phyloP scores from a whole-genome alignment of 2,888 invertebrate genomes.

The Heteromyza rotundicornis region DNA sequence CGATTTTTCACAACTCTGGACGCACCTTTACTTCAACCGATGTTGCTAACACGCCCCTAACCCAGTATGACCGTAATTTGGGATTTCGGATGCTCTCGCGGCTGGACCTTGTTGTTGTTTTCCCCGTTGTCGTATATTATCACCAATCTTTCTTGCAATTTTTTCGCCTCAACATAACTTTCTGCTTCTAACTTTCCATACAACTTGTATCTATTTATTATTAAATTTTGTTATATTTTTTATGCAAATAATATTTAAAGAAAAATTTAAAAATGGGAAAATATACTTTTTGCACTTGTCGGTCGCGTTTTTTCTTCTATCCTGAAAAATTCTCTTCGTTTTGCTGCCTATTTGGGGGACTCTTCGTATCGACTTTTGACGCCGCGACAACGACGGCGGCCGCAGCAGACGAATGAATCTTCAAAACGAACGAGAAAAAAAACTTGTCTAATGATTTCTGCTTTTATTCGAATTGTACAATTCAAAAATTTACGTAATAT shows the following conservation, averaged over 20 bases:
- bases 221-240: not conserved
- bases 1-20: too few relatives aligned
- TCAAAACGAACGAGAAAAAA: not conserved
- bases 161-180: too few relatives aligned
- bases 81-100: too few relatives aligned
- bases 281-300: conserved; percentile 23
- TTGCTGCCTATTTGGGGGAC: not conserved
- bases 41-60: too few relatives aligned
- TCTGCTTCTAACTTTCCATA: conserved; percentile 13
- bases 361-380: too few relatives aligned
- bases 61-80: too few relatives aligned
- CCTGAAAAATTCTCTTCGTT: conserved; percentile 9
- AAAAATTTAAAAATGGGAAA: conserved; percentile 12
- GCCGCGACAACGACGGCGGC: too few relatives aligned
- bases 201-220: conserved; percentile 20
- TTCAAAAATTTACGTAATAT: not conserved
- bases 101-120: too few relatives aligned
- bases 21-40: too few relatives aligned
- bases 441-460: not conserved
- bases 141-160: not conserved
- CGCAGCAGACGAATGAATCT: not conserved
- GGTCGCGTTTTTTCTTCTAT: conserved; percentile 24
- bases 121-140: too few relatives aligned
- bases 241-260: conserved; percentile 2
- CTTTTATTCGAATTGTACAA: not conserved